Evolutionary conservation across 2,797 vertebrate genomes (phyloP).

Genomic region (Botia kubotai): DNA sequence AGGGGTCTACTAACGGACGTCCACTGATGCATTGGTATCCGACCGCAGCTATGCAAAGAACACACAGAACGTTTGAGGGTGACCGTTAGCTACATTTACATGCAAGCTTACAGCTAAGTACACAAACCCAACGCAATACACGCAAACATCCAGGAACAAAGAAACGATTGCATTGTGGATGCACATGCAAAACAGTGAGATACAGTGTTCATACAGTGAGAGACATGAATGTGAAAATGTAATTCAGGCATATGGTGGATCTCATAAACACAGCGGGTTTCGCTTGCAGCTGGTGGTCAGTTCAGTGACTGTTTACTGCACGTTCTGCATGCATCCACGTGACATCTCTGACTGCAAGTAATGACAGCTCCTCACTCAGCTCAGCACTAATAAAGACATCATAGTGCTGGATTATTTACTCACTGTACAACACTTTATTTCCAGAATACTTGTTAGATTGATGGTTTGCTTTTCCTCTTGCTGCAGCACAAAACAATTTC

Average conservation of each 20-base stretch:
- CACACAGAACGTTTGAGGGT: constrained; percentile 9
- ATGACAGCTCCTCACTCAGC: constrained; percentile 7
- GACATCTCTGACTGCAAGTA: background rate
- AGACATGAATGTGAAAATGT: constrained; percentile 32
- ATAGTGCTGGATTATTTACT: constrained; percentile 12
- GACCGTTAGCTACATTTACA: constrained; percentile 24
- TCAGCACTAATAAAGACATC: background rate
- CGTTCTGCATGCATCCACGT: constrained; percentile 19
- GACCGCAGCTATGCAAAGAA: background rate
- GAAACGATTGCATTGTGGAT: background rate
- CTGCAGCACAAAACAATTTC: background rate
- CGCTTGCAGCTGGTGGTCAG: constrained; percentile 51
- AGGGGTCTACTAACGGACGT: constrained; percentile 36
- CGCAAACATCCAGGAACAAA: background rate
- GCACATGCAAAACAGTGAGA: constrained; percentile 6
- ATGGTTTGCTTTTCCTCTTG: constrained; percentile 11
- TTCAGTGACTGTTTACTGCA: constrained; percentile 46
- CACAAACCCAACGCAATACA: background rate
- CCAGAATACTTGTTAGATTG: background rate
- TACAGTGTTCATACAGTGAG: constrained; percentile 20
- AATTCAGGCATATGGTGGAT: constrained; percentile 52
- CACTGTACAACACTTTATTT: background rate
- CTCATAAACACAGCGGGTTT: constrained; percentile 51
- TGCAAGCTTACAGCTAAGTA: constrained; percentile 17
- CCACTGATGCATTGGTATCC: constrained; percentile 21